A percentile compares a stretch with the other conserved stretches of the same genome.
Conservation (phyloP, 2,113 vertebrate species). For the Synodontis membranacea region DNA sequence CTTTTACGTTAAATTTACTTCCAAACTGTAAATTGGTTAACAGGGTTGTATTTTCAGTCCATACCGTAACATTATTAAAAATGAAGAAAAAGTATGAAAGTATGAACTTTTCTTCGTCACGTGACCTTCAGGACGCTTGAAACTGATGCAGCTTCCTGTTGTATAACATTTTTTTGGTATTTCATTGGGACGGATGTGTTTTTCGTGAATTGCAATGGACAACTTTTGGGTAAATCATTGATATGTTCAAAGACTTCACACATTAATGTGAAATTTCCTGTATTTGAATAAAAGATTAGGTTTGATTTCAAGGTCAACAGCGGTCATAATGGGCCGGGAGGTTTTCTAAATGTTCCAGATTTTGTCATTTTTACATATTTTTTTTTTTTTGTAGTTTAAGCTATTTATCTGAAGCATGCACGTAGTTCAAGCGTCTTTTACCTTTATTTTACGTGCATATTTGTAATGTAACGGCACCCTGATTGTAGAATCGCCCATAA, state of each 20-base stretch:
- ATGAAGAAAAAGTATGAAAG: no score
- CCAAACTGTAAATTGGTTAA: no score
- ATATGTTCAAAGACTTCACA: background rate
- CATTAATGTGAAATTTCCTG: no score
- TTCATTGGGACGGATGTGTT: no score
- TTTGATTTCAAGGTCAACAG: background rate
- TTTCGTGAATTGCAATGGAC: background rate
- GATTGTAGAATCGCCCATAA: background rate
- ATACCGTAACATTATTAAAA: no score
- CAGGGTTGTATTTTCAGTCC: no score
- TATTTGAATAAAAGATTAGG: no score
- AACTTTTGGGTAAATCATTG: no score
- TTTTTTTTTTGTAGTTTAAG: background rate
- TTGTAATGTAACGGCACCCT: background rate
- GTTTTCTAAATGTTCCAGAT: background rate
- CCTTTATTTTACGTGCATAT: background rate
- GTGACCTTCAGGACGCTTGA: no score
- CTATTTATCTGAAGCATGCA: background rate
- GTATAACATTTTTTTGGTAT: no score
- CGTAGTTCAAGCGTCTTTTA: background rate
- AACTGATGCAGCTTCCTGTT: no score
- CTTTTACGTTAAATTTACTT: background rate
- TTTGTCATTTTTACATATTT: background rate
- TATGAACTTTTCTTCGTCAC: no score
- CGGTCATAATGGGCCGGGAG: background rate